phyloP scores from a whole-genome alignment of 2,797 vertebrate species.

The Triplophysa bombifrons region DNA sequence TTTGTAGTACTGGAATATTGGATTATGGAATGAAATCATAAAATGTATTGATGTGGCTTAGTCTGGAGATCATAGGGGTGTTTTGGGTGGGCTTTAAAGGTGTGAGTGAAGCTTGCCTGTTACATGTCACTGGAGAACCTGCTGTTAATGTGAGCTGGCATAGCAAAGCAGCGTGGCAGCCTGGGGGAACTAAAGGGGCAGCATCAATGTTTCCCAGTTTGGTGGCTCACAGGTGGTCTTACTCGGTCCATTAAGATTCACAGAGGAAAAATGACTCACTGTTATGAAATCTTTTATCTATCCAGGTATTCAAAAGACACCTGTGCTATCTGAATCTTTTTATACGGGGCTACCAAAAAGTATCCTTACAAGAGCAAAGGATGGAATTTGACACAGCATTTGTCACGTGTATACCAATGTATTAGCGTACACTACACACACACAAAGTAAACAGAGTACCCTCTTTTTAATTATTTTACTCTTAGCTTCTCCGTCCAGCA shows the following conservation, averaged over 20 bases:
- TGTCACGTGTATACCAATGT: not conserved
- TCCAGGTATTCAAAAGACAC: not conserved
- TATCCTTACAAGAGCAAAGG: not conserved
- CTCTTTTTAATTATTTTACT: constrained; percentile 60
- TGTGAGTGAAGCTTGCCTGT: constrained; percentile 18
- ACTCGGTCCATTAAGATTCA: constrained; percentile 11
- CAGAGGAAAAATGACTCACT: not conserved
- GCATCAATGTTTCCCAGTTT: constrained; percentile 21
- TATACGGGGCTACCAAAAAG: too few relatives aligned
- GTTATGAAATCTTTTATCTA: not conserved
- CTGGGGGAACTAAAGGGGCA: constrained; percentile 21
- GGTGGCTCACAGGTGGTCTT: not conserved
- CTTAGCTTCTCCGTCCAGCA: constrained; percentile 36
- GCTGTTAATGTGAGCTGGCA: constrained; percentile 39
- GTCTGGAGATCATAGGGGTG: constrained; percentile 24
- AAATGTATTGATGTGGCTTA: constrained; percentile 27
- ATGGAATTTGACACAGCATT: not conserved
- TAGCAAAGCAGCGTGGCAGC: constrained; percentile 20
- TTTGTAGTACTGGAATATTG: not conserved
- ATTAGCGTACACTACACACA: not conserved
- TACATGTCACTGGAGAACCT: constrained; percentile 28
- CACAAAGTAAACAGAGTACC: not conserved
- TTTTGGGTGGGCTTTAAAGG: constrained; percentile 40
- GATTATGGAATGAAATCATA: constrained; percentile 34
- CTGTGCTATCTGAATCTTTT: not conserved